These are phyloP conservation scores for Agonum fuliginosum DNA, from an alignment of 2,888 invertebrate species.

Conservation along the genomic window DNA sequence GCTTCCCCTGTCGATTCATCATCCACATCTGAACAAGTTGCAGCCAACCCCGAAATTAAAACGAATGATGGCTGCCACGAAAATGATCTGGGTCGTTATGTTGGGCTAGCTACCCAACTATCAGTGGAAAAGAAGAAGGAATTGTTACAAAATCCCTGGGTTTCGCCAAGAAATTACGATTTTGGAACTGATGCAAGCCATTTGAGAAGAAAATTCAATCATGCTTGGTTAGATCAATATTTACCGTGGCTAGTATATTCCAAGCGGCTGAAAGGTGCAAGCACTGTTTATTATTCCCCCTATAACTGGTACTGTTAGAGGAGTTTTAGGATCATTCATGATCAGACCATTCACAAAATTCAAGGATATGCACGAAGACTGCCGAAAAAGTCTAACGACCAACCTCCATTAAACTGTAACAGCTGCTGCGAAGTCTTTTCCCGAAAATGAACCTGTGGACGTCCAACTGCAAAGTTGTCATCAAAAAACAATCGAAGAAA, in stretches of 20 bases:
- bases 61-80: slow-evolving; percentile 58
- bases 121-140: slow-evolving; percentile 60
- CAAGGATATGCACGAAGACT: slow-evolving; percentile 65
- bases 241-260: slow-evolving; percentile 63
- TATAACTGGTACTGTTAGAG: slow-evolving; percentile 61
- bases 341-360: slow-evolving; percentile 64
- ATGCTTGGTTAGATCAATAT: slow-evolving; percentile 60
- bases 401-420: slow-evolving; percentile 64
- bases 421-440: slow-evolving; percentile 65
- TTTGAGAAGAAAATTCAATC: slow-evolving; percentile 64
- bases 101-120: slow-evolving; percentile 48
- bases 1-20: too few relatives aligned
- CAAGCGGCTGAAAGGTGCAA: slow-evolving; percentile 63
- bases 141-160: slow-evolving; percentile 61
- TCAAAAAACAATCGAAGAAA: slow-evolving; percentile 63
- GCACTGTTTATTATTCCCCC: slow-evolving; percentile 65
- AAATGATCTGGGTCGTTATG: slow-evolving; percentile 63
- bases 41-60: too few relatives aligned
- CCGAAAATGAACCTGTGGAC: slow-evolving; percentile 62
- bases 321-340: slow-evolving; percentile 65
- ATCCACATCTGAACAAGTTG: too few relatives aligned
- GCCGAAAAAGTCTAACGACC: slow-evolving; percentile 62
- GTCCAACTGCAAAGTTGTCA: slow-evolving; percentile 61
- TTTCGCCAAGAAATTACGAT: slow-evolving; percentile 60
- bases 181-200: slow-evolving; percentile 62